Base-by-base conservation (phyloP, 2,888 invertebrate genomes). In the Plagodis dolabraria region DNA sequence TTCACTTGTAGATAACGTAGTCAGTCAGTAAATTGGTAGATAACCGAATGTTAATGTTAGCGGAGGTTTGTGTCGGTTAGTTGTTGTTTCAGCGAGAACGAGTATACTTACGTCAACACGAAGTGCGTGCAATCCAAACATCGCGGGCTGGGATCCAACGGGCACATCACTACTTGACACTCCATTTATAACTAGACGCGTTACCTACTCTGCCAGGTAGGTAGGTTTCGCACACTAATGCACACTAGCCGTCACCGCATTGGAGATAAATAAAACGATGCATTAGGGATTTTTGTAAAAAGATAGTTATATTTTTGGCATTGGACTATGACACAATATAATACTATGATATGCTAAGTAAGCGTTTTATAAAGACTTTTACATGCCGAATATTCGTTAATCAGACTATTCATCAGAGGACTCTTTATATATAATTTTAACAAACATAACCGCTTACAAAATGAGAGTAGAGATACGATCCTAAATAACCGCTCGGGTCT, bases 281-380 rank as follows among this genome's bases (percentile, higher is more conserved):
- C 72, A 72, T 80, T 88, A 85, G 81, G 89, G 89, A 90, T 92
- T 92, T 92, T 91, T 90, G 89, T 92, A 92, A 92, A 92, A 92
- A 92, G 92, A 92, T 92, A 92, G 90, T 92, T 92, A 92, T 92
- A 92, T 92, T 92, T 92, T 92, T 92, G 92, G 92, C 92, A 92
- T 92, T 92, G 91, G 92, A 92, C 92, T 92, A 92, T 92, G 92
- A 92, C 92, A 92, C 92, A 92, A 92, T 92, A 92, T 92, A 92
- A 92, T 92, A 92, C 92, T 92, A 92, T 92, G 92, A 92, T 92
- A 92, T 92, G 92, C 92, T 92, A 92, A 91, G 90, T 92, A 92
- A 92, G 92, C 92, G 92, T 91, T 92, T 92, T 91, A 92, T 92
- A 91, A 92, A 92, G 92, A 92, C 92, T 91, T 92, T 92, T 89